A percentile compares a stretch with the other conserved stretches of the same genome.
Evolutionary conservation across 2,888 invertebrate species (phyloP).

Genomic region (Nezara viridula): DNA sequence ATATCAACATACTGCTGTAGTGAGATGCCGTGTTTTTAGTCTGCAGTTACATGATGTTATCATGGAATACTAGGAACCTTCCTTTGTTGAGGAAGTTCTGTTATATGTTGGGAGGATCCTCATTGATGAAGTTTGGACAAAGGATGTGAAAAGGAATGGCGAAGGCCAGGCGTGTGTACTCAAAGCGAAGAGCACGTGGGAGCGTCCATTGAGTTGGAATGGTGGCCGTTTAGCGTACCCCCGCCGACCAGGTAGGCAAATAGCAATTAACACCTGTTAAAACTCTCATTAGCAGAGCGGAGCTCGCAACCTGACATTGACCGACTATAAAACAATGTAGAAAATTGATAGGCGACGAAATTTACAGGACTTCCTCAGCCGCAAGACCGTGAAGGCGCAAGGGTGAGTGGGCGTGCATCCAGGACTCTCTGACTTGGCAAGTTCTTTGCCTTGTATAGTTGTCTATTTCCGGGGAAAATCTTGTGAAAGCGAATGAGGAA

Average conservation of each 20-base stretch:
- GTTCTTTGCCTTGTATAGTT: neutral
- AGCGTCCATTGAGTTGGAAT: neutral
- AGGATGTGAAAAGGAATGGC: constrained; percentile 11
- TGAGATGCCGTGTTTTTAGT: neutral
- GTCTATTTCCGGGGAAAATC: neutral
- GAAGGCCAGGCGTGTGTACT: neutral
- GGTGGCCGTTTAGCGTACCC: neutral
- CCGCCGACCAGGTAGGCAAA: neutral
- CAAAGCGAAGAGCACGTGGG: neutral
- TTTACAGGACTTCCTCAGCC: neutral
- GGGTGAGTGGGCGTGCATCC: neutral
- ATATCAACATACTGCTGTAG: neutral
- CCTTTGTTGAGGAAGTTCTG: neutral
- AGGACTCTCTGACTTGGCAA: neutral
- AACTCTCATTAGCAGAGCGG: neutral
- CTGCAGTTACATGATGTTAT: neutral
- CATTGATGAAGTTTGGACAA: neutral
- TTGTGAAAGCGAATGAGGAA: no score
- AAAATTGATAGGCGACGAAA: constrained; percentile 1
- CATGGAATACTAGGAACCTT: neutral
- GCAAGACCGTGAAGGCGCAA: neutral
- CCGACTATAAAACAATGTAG: constrained; percentile 31
- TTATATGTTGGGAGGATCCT: neutral
- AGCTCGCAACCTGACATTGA: constrained; percentile 5
- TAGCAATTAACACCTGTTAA: neutral